These are phyloP conservation scores for Zoanthus sociatus DNA, from an alignment of 92 coral and sea anemone species.

Conservation along the genomic window DNA sequence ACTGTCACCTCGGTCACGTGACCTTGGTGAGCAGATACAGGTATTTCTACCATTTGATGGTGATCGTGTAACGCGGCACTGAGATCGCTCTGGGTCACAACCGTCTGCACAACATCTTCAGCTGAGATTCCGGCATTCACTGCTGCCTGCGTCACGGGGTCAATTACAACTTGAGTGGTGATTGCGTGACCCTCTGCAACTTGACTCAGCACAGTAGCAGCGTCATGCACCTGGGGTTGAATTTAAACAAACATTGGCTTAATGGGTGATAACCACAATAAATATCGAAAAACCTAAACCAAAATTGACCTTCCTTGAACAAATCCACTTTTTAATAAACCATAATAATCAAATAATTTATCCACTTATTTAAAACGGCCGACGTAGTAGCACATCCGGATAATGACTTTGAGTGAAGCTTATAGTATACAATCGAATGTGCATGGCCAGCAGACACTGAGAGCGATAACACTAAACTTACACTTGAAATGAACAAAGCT, in stretches of 20 bases:
- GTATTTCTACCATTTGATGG: constrained; percentile 74
- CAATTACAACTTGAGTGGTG: constrained; percentile 70
- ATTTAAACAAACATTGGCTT: not conserved
- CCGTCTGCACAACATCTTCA: constrained; percentile 83
- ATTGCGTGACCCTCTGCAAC: constrained; percentile 50
- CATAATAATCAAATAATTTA: no score
- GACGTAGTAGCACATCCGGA: no score
- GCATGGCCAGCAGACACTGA: no score
- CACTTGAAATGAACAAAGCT: no score
- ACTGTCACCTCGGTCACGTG: constrained; percentile 70
- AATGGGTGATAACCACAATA: no score
- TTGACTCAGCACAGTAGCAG: constrained; percentile 46
- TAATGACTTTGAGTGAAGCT: no score
- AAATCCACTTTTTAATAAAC: no score
- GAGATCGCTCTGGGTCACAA: constrained; percentile 55
- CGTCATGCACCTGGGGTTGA: constrained; percentile 35
- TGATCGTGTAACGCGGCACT: constrained; percentile 67
- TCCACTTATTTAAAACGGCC: no score
- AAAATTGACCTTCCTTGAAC: no score
- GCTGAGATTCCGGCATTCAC: constrained; percentile 93
- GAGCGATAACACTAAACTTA: no score
- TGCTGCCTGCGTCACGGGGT: constrained; percentile 93
- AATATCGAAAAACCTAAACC: no score
- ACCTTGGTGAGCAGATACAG: constrained; percentile 68
- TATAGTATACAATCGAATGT: no score